Percentiles rank a stretch among this genome's conserved stretches.
These are phyloP conservation scores for Plumapathes pennacea DNA, from an alignment of 92 coral and sea anemone genomes.

Conservation along the genomic window DNA sequence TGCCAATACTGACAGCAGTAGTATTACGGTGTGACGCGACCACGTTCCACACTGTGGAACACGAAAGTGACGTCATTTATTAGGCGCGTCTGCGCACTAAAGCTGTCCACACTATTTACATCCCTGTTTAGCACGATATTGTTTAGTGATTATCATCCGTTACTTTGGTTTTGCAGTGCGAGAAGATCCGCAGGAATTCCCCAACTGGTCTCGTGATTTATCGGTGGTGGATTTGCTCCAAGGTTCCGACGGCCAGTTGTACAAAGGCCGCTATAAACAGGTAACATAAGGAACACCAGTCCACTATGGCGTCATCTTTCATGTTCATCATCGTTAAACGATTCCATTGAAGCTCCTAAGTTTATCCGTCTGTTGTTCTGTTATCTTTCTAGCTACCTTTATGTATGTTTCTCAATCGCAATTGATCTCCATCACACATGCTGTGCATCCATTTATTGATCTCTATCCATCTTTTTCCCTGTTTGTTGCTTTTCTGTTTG, in stretches of 20 bases:
- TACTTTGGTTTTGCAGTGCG: slow-evolving; percentile 27
- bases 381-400: background rate
- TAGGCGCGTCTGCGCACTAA: no score
- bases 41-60: no score
- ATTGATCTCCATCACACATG: no score
- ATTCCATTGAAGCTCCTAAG: background rate
- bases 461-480: background rate
- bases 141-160: no score
- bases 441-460: no score
- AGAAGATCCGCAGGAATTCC: slow-evolving; percentile 57
- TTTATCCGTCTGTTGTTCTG: background rate
- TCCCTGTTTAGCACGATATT: no score
- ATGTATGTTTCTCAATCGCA: no score
- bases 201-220: slow-evolving; percentile 80
- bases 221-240: slow-evolving; percentile 84
- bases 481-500: background rate
- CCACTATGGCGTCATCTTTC: background rate
- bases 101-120: no score
- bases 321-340: background rate
- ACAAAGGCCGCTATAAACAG: slow-evolving; percentile 84
- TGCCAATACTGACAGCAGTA: no score
- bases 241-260: slow-evolving; percentile 93
- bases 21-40: no score
- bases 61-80: no score
- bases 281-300: slow-evolving; percentile 10